Base-by-base conservation (phyloP, 1,140 invertebrate genomes). In the Formica exsecta region DNA sequence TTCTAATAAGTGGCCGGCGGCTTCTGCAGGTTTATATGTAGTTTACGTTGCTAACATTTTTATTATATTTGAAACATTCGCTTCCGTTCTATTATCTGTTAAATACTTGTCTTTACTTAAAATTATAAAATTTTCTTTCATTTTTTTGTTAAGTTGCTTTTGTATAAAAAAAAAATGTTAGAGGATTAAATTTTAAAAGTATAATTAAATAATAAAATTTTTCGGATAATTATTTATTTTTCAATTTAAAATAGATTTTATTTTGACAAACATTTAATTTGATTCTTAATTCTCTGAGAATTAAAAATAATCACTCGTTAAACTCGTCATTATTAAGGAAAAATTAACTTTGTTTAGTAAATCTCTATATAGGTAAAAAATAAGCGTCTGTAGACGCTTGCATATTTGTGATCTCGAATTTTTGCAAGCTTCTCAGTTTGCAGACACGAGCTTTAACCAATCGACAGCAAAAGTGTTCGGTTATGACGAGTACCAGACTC, bases 401-500 rank as follows among this genome's bases (percentile, higher is more conserved):
- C 48, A 8, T 16, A 29, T 51, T 70, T 70, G 3, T 9, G 19
- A 29, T 51, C 2, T n/a, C 6, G 13, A 51, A 16, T 74, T 29
- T 29, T 41, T 74, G n/a, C 41, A 41, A n/a, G 54, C n/a, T 70
- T 41, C 22, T 2, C 44, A 36, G 8, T 59, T 65, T 29, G 68
- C 25, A 16, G 32, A 25, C 44, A 29, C 66, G n/a, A 48, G 32
- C 19, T 36, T 16, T n/a, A 32, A 51, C 61, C 48, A 36, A 61
- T 81, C 75, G 59, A 16, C 22, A 41, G 51, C 22, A 22, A 36
- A 59, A 92, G 89, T 92, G 87, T 84, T 77, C 70, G 88, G 87
- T 92, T 94, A 94, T 93, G 94, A 93, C 91, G 91, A 92, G 87
- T 88, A 75, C 90, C 94, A 94, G 94, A 90, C 88, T 81, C 80